phyloP scores from a whole-genome alignment of 2,888 invertebrate species.

The Prosapia bicincta region DNA sequence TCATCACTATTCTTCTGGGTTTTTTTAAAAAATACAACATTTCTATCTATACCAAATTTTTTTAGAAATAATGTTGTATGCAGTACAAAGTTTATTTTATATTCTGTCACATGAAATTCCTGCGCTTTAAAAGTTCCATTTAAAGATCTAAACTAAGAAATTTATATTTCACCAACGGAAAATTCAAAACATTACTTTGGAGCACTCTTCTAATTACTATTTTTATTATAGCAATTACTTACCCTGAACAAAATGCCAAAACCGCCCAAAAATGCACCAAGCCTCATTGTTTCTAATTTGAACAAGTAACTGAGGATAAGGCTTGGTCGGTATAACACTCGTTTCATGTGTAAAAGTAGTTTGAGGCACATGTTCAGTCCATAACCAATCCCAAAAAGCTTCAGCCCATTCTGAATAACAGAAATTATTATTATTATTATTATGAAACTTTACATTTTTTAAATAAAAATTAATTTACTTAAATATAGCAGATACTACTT shows the following conservation, averaged over 20 bases:
- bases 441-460: too few relatives aligned
- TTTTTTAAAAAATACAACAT: too few relatives aligned
- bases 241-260: slow-evolving; percentile 67
- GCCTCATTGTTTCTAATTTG: slow-evolving; percentile 54
- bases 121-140: too few relatives aligned
- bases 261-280: slow-evolving; percentile 66
- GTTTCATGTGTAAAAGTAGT: slow-evolving; percentile 54
- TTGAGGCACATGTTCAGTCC: slow-evolving; percentile 59
- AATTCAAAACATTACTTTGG: not conserved
- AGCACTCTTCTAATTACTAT: not conserved
- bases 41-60: too few relatives aligned
- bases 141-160: too few relatives aligned
- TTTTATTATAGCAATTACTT: slow-evolving; percentile 39
- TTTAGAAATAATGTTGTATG: too few relatives aligned
- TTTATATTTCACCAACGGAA: not conserved
- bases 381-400: slow-evolving; percentile 60
- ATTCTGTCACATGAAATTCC: too few relatives aligned
- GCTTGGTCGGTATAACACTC: slow-evolving; percentile 52
- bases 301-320: slow-evolving; percentile 52
- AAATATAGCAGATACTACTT: too few relatives aligned
- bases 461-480: too few relatives aligned
- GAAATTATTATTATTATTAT: too few relatives aligned
- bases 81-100: too few relatives aligned
- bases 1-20: too few relatives aligned
- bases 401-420: slow-evolving; percentile 57